A percentile compares a stretch with the other conserved stretches of the same genome.
Evolutionary conservation across 2,888 invertebrate species (phyloP).

Genomic region (Tiphia femorata): DNA sequence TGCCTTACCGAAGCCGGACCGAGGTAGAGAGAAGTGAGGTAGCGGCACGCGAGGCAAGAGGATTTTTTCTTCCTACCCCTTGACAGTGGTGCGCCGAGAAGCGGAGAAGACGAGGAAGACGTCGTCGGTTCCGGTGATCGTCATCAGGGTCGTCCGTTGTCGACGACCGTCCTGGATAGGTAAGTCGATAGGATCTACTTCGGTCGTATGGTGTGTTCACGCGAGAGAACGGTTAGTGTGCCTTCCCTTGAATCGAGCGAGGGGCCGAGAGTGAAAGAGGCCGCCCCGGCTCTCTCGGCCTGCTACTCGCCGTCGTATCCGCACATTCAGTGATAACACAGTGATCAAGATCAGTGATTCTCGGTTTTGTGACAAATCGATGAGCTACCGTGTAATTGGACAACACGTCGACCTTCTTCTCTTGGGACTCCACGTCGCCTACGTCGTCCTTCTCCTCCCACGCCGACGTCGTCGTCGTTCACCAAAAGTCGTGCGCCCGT

Average conservation of each 20-base stretch:
- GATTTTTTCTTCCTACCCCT: no score
- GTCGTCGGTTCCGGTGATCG: slow-evolving; percentile 21
- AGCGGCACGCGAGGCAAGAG: no score
- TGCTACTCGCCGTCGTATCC: no score
- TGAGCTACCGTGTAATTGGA: background rate
- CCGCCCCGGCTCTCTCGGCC: background rate
- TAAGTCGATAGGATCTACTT: no score
- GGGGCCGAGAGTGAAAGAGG: background rate
- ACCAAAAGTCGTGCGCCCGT: no score
- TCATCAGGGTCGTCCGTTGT: slow-evolving; percentile 37
- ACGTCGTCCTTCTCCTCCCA: slow-evolving; percentile 1
- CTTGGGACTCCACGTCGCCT: no score
- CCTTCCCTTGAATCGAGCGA: background rate
- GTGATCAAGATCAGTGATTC: slow-evolving; percentile 52
- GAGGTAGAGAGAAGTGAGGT: no score
- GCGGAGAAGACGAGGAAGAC: slow-evolving; percentile 24
- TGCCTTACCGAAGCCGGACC: no score
- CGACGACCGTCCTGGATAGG: slow-evolving; percentile 47
- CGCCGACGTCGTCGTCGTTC: slow-evolving; percentile 12
- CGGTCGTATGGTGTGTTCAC: slow-evolving; percentile 15
- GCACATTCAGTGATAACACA: slow-evolving; percentile 16
- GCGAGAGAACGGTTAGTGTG: background rate
- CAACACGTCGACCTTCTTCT: no score
- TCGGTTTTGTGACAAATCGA: background rate
- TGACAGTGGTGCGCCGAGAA: slow-evolving; percentile 7